phyloP scores from a whole-genome alignment of 2,113 vertebrate species.

The Arothron firmamentum region DNA sequence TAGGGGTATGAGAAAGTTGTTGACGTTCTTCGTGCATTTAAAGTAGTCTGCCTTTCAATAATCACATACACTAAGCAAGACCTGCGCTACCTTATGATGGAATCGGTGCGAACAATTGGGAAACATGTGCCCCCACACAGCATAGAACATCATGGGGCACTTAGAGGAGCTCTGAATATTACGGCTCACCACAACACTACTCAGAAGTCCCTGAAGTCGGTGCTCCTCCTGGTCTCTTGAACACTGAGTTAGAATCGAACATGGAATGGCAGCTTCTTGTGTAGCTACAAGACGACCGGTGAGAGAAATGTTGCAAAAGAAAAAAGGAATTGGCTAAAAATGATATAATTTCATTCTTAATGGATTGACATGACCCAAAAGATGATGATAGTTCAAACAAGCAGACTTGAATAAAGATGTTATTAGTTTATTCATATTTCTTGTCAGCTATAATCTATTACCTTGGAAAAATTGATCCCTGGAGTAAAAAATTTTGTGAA shows the following conservation, averaged over 20 bases:
- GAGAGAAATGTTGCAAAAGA: too few relatives aligned
- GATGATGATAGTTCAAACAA: too few relatives aligned
- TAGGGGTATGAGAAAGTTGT: conserved; percentile 67
- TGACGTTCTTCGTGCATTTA: conserved; percentile 68
- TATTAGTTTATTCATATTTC: too few relatives aligned
- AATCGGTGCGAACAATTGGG: conserved; percentile 55
- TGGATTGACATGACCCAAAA: too few relatives aligned
- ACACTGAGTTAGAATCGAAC: not conserved
- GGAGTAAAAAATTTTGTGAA: too few relatives aligned
- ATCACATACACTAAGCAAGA: conserved; percentile 57
- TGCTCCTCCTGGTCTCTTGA: conserved; percentile 29
- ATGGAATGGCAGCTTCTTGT: too few relatives aligned
- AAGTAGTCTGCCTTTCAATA: conserved; percentile 54
- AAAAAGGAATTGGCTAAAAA: too few relatives aligned
- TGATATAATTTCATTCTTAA: too few relatives aligned
- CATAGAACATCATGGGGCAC: conserved; percentile 48
- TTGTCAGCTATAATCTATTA: too few relatives aligned
- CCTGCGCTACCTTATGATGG: conserved; percentile 29
- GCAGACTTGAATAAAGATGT: too few relatives aligned
- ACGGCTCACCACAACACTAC: conserved; percentile 38
- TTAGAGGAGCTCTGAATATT: conserved; percentile 44
- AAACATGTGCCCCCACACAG: conserved; percentile 38
- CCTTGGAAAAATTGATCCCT: too few relatives aligned
- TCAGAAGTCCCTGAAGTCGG: conserved; percentile 24
- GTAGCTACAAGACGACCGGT: too few relatives aligned